These are phyloP conservation scores for Psittacara wagleri DNA, from an alignment of 2,113 vertebrate genomes.

Conservation along the genomic window DNA sequence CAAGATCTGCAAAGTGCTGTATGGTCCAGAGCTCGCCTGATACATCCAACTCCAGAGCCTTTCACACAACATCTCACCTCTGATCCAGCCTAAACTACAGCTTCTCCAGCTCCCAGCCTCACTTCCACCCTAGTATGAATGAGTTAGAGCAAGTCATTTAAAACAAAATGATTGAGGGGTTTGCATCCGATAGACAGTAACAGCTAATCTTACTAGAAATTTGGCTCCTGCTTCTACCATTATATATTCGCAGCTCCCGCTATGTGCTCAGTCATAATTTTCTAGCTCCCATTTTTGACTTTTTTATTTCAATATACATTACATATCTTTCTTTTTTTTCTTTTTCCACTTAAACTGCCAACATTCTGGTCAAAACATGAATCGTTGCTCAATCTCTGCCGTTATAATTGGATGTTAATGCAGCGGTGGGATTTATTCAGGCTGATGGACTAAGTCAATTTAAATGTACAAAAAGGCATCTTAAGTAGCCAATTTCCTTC, in stretches of 20 bases:
- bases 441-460: slow-evolving; percentile 72
- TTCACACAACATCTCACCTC: neutral
- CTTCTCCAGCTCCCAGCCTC: neutral
- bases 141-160: slow-evolving; percentile 38
- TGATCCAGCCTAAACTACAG: neutral
- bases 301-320: slow-evolving; percentile 47
- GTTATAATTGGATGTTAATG: slow-evolving; percentile 77
- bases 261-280: slow-evolving; percentile 54
- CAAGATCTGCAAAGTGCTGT: neutral
- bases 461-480: slow-evolving; percentile 72
- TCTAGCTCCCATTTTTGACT: slow-evolving; percentile 44
- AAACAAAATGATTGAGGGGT: slow-evolving; percentile 39
- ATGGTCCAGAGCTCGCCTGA: neutral
- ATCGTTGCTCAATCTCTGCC: slow-evolving; percentile 67
- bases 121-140: neutral
- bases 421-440: slow-evolving; percentile 32
- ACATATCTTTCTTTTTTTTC: neutral
- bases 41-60: neutral
- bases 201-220: slow-evolving; percentile 61
- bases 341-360: slow-evolving; percentile 20
- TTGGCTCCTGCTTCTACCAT: slow-evolving; percentile 35
- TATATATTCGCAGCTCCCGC: slow-evolving; percentile 49
- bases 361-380: slow-evolving; percentile 70
- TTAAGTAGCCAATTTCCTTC: slow-evolving; percentile 71
- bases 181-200: slow-evolving; percentile 38